Evolutionary conservation across 2,797 vertebrate genomes (phyloP), one percentile per base, ranked within the genome.

Genomic region (Euthynnus affinis): DNA sequence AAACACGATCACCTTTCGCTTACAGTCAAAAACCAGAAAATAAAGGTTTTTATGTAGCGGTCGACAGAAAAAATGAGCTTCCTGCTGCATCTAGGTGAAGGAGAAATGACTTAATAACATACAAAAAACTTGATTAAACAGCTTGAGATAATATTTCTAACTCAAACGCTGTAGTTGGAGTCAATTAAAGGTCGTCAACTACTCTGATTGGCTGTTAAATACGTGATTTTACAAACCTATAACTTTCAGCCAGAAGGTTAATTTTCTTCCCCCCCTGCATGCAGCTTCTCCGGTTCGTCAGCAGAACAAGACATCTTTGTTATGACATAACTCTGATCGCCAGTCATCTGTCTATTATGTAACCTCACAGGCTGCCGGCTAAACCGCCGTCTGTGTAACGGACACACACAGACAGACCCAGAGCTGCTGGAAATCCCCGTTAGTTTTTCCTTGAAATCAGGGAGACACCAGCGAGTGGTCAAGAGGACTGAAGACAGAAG

Each of bases 301-400:
- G 77, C 49, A 68, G 40, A 84, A 83, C 63, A 79, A 76, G 66
- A 69, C 53, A 7, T 82, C 62, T 77, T 64, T 82, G 62, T 89
- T 56, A 25, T 88, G 84, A 84, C 55, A 72, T 86, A 88, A 85
- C 49, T 2, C 69, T 42, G 74, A 67, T 74, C 83, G 49, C 23
- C 75, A 74, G 76, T 87, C 86, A 71, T 76, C 65, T 78, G 83
- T 57, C 20, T 74, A 37, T 89, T 87, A 83, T 75, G 69, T 85
- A 92, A 91, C 22, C 2, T 61, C 66, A 5, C 29, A 34, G 56
- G 42, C 63, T 60, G 63, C 80, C 12, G 79, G 17, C 4, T 70
- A 27, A 76, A 62, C 60, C 57, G 2, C 1, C 1, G 60, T 10
- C 67, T 51, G 29, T 27, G 67, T 55, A 64, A 56, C 23, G 25